These are phyloP conservation scores for Nycticryphes semicollaris DNA, from an alignment of 2,113 vertebrate species.

Conservation along the genomic window DNA sequence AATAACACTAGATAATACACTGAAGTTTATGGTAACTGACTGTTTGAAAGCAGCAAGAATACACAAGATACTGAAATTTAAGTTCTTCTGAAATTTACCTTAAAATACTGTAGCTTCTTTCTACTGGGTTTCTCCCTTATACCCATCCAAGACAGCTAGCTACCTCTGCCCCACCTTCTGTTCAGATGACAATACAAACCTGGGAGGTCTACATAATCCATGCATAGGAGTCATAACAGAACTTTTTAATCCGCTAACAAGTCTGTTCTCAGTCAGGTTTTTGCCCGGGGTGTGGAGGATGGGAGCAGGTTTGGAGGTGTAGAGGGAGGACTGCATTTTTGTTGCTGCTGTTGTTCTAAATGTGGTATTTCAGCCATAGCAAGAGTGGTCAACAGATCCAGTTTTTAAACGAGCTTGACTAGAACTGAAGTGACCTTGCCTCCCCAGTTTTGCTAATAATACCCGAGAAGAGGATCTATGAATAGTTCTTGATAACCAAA, in stretches of 20 bases:
- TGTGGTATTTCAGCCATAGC: not conserved
- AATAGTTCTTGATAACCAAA: not conserved
- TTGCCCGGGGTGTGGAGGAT: not conserved
- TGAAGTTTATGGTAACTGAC: not conserved
- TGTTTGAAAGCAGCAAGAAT: not conserved
- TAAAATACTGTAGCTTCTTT: not conserved
- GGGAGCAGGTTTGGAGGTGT: not conserved
- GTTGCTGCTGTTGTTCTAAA: not conserved
- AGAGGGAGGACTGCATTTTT: not conserved
- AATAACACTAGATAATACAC: not conserved
- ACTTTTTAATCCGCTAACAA: not conserved
- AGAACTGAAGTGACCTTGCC: not conserved
- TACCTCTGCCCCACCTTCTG: not conserved
- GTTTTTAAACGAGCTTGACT: not conserved
- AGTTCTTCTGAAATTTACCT: not conserved
- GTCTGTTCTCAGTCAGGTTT: not conserved
- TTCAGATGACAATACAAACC: not conserved
- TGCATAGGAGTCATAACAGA: not conserved
- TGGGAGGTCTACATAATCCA: not conserved
- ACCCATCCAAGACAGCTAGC: not conserved
- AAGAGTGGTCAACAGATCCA: not conserved
- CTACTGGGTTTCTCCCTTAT: not conserved
- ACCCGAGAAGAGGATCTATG: not conserved
- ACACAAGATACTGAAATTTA: not conserved
- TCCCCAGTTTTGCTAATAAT: not conserved